phyloP scores from a whole-genome alignment of 2,113 vertebrate species.

The Pterocles orientalis region DNA sequence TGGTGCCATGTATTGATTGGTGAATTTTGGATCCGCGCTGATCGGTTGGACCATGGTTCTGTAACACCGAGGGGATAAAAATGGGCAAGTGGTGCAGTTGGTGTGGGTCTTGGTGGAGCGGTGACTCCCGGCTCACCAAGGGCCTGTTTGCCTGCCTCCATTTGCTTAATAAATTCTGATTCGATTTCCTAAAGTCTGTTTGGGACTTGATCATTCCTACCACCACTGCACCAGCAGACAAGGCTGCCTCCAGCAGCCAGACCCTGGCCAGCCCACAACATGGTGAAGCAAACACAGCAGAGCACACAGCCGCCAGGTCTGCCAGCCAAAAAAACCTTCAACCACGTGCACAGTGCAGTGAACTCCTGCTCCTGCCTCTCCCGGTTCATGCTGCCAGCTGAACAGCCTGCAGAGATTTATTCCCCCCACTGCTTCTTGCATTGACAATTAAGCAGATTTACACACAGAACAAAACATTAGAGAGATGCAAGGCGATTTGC shows the following conservation, averaged over 20 bases:
- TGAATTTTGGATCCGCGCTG: too few relatives aligned
- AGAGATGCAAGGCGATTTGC: not conserved
- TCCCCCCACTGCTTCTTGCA: not conserved
- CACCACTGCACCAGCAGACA: not conserved
- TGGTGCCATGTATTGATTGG: too few relatives aligned
- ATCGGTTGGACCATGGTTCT: too few relatives aligned
- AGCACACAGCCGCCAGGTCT: not conserved
- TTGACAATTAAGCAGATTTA: not conserved
- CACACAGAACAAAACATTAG: not conserved
- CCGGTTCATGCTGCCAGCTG: not conserved
- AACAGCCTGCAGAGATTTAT: not conserved
- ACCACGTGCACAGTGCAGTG: not conserved
- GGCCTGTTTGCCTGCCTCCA: too few relatives aligned
- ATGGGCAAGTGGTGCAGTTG: too few relatives aligned
- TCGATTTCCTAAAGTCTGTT: too few relatives aligned
- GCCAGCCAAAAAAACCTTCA: too few relatives aligned
- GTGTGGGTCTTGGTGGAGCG: too few relatives aligned
- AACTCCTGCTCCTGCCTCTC: not conserved
- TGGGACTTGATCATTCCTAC: too few relatives aligned
- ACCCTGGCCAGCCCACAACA: not conserved
- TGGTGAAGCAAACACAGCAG: not conserved
- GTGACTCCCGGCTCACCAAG: too few relatives aligned
- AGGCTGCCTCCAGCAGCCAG: not conserved
- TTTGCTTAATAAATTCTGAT: too few relatives aligned
- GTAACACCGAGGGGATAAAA: too few relatives aligned